A percentile compares a stretch with the other conserved stretches of the same genome.
phyloP scores from a whole-genome alignment of 2,797 vertebrate genomes.

The Rhinella marina region DNA sequence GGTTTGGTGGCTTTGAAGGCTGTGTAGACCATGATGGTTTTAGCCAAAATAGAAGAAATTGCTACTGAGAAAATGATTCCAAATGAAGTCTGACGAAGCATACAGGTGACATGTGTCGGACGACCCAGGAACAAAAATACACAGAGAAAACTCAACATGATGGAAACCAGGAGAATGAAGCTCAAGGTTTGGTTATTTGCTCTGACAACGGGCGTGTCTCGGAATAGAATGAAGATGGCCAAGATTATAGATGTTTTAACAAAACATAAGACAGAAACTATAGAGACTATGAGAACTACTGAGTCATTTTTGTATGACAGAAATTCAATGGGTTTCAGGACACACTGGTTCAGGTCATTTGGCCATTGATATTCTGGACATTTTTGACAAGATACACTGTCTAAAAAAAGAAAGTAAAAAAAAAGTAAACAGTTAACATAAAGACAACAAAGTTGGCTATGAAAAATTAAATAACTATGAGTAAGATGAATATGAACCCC shows the following conservation, averaged over 20 bases:
- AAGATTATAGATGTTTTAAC: background rate
- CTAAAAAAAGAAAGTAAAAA: background rate
- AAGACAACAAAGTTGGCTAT: no score
- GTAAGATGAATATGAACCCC: no score
- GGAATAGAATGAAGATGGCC: background rate
- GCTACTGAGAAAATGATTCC: slow-evolving; percentile 27
- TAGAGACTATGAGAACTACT: no score
- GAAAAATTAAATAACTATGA: no score
- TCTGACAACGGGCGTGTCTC: slow-evolving; percentile 27
- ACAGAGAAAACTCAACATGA: slow-evolving; percentile 36
- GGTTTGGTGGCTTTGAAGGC: slow-evolving; percentile 33
- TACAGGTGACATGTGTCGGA: slow-evolving; percentile 10
- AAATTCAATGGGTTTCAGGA: background rate
- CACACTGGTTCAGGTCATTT: background rate
- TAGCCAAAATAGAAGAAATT: slow-evolving; percentile 43
- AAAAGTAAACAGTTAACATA: background rate
- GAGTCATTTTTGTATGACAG: background rate
- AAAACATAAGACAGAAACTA: background rate
- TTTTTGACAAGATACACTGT: background rate
- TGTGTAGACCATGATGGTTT: slow-evolving; percentile 26
- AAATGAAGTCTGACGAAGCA: slow-evolving; percentile 17
- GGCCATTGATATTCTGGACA: slow-evolving; percentile 13
- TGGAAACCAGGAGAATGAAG: slow-evolving; percentile 16
- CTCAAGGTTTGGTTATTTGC: slow-evolving; percentile 29
- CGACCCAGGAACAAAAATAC: slow-evolving; percentile 39